Evolutionary conservation across 2,888 invertebrate species (phyloP), one percentile per base, ranked within the genome.

Genomic region (Tuta absoluta): DNA sequence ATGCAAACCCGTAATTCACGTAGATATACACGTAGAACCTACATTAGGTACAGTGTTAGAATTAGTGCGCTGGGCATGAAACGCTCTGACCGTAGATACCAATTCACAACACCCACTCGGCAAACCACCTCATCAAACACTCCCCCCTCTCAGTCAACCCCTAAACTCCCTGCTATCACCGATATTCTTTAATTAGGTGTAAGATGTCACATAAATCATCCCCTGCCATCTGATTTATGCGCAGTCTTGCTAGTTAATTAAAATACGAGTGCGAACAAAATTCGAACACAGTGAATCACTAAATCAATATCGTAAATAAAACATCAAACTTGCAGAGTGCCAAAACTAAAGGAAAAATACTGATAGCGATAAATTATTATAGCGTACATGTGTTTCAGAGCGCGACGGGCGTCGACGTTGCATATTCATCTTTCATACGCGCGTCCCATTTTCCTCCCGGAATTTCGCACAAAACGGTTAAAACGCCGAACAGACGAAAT

Each of bases 361-460:
- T 71, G 73, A 75, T 72, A 70, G 73, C 73, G 74, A 83, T 84
- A 80, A 82, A 82, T 83, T 79, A 78, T 72, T 67, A 63, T 65
- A 73, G 75, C 73, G 69, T 69, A 67, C 74, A 74, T 73, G 76
- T 71, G 78, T 79, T 80, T 78, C 75, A 74, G 75, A 74, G 73
- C 73, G 71, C 72, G 68, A 68, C 71, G 70, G 69, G 67, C 72
- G 76, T 72, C 72, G 70, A 72, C 78, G 76, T 81, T 86, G 86
- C 85, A 89, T 89, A 86, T 87, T 88, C 86, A 88, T 87, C 83
- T 84, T 82, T 78, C 78, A 84, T 81, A 84, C 79, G 72, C 77
- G 78, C 72, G 80, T 82, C 81, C 77, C 77, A 80, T 82, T 85
- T 82, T 78, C 72, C 75, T 33, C 75, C 75, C 73, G 76, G 73